These are phyloP conservation scores for Anhinga anhinga DNA, from an alignment of 2,113 vertebrate genomes.

Conservation along the genomic window DNA sequence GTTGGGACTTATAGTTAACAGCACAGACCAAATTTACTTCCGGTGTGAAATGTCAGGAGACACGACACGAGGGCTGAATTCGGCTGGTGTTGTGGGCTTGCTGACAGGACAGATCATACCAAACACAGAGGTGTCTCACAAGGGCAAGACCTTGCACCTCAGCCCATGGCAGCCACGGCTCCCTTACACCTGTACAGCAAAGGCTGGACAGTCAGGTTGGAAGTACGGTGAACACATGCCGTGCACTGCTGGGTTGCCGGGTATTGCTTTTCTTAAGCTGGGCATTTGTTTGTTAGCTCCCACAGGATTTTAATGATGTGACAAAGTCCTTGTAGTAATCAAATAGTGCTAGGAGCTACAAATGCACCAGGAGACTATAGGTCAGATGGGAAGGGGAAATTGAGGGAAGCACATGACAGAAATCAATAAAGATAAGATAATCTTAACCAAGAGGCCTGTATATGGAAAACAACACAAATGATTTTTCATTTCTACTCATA, in stretches of 20 bases:
- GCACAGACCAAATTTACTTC: neutral
- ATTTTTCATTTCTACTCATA: neutral
- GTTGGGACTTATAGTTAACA: neutral
- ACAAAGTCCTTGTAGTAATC: neutral
- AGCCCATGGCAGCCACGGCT: accelerated
- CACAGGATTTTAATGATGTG: neutral
- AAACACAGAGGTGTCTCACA: neutral
- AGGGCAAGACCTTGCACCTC: neutral
- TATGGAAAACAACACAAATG: neutral
- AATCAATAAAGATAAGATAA: neutral
- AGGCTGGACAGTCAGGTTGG: neutral
- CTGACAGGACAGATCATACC: neutral
- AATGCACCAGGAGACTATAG: neutral
- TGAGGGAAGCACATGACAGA: neutral
- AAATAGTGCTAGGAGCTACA: neutral
- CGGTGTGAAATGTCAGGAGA: neutral
- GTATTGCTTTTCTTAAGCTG: neutral
- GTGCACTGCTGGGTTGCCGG: neutral
- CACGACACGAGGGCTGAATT: accelerated
- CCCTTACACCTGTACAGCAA: neutral
- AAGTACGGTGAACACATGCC: accelerated
- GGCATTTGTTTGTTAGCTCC: neutral
- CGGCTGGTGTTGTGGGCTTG: accelerated
- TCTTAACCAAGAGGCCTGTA: neutral
- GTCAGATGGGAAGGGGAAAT: neutral